phyloP scores from a whole-genome alignment of 37 sponge, comb jelly and placozoan genomes.

The Aplysina aerophoba region DNA sequence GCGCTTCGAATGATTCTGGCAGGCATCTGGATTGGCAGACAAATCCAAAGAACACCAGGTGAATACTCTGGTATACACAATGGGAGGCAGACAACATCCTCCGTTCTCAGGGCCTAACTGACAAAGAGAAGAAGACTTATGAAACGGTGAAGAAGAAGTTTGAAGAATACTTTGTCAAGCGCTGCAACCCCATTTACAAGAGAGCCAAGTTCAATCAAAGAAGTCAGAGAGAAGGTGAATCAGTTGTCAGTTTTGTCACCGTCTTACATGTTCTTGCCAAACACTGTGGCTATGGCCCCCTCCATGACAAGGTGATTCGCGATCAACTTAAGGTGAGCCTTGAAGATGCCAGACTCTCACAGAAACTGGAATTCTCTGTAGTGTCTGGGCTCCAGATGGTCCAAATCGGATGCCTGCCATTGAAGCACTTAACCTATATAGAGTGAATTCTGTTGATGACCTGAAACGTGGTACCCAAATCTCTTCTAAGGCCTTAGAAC shows the following conservation, averaged over 20 bases:
- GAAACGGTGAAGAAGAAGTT: slow-evolving; percentile 35
- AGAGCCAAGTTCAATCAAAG: slow-evolving; percentile 52
- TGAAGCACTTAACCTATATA: slow-evolving; percentile 9
- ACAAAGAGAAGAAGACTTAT: slow-evolving; percentile 38
- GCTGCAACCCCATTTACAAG: slow-evolving; percentile 51
- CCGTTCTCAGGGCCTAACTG: slow-evolving; percentile 31
- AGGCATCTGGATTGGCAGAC: slow-evolving; percentile 39
- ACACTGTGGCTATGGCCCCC: slow-evolving; percentile 35
- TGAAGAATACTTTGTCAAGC: slow-evolving; percentile 41
- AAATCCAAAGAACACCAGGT: slow-evolving; percentile 40
- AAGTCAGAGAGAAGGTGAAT: slow-evolving; percentile 48
- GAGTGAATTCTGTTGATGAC: slow-evolving; percentile 9
- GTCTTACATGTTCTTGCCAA: slow-evolving; percentile 39
- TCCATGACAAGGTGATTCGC: slow-evolving; percentile 57
- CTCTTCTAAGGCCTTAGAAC: slow-evolving; percentile 52
- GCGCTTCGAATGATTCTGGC: slow-evolving; percentile 38
- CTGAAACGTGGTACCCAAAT: slow-evolving; percentile 13
- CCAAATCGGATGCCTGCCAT: slow-evolving; percentile 44
- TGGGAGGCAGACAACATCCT: slow-evolving; percentile 59
- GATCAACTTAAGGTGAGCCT: slow-evolving; percentile 49
- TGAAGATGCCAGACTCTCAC: slow-evolving; percentile 36
- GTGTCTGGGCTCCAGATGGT: not conserved
- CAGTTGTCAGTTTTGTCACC: slow-evolving; percentile 53
- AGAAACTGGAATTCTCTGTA: slow-evolving; percentile 26
- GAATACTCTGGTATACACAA: slow-evolving; percentile 43